These are phyloP conservation scores for Miltochrista miniata DNA, from an alignment of 2,888 invertebrate genomes.

Conservation along the genomic window DNA sequence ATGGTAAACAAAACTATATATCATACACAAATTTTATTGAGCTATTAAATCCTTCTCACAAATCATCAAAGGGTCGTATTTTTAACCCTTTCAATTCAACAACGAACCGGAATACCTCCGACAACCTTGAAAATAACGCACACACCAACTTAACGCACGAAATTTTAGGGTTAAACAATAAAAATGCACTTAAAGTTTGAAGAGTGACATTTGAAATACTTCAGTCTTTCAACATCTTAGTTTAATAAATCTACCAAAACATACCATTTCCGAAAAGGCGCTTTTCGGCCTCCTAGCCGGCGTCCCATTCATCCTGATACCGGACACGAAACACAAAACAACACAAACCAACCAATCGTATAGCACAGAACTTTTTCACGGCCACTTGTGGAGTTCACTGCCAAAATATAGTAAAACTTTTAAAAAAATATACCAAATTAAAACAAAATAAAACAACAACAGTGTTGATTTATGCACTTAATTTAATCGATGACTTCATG, in stretches of 20 bases:
- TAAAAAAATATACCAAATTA: slow-evolving; percentile 2
- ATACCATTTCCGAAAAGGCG: slow-evolving; percentile 77
- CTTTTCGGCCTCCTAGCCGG: slow-evolving; percentile 76
- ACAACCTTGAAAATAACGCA: slow-evolving; percentile 12
- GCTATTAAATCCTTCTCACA: slow-evolving; percentile 30
- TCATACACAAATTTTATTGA: slow-evolving; percentile 38
- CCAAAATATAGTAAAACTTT: slow-evolving; percentile 50
- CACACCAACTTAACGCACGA: slow-evolving; percentile 7
- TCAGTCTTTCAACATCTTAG: too few species aligned
- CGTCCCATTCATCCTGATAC: slow-evolving; percentile 76
- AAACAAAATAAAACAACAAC: slow-evolving; percentile 13
- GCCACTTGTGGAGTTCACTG: slow-evolving; percentile 72
- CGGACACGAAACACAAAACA: slow-evolving; percentile 57
- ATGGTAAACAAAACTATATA: slow-evolving; percentile 47
- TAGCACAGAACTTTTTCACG: slow-evolving; percentile 74
- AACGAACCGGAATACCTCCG: neutral
- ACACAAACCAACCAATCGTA: slow-evolving; percentile 60
- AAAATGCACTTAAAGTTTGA: slow-evolving; percentile 8
- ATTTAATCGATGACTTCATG: slow-evolving; percentile 80
- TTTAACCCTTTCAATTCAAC: slow-evolving; percentile 28
- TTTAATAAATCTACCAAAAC: neutral
- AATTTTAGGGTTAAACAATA: slow-evolving; percentile 10
- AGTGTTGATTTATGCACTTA: slow-evolving; percentile 46
- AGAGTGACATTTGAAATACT: neutral
- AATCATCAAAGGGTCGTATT: slow-evolving; percentile 4